phyloP scores from a whole-genome alignment of 2,797 vertebrate genomes.

The Pseudomugil tenellus region DNA sequence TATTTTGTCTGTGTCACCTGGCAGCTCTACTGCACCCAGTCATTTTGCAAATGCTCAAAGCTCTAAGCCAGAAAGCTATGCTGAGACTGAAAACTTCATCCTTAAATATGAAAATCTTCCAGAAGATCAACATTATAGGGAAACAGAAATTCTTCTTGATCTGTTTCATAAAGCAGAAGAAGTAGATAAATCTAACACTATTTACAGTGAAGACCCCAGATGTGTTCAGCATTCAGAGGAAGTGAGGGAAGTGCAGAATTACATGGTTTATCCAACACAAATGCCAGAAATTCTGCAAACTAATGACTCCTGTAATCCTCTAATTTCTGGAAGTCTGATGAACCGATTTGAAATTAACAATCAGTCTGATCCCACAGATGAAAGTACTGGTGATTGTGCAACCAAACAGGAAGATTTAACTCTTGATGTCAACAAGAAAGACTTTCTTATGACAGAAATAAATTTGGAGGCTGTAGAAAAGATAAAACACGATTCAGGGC shows the following conservation, averaged over 20 bases:
- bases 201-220: not conserved
- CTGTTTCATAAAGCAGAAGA: not conserved
- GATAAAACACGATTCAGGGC: not conserved
- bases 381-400: not conserved
- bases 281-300: not conserved
- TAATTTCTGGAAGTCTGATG: not conserved
- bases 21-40: not conserved
- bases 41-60: slow-evolving; percentile 3
- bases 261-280: not conserved
- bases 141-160: not conserved
- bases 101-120: not conserved
- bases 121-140: slow-evolving; percentile 1
- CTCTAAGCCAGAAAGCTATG: not conserved
- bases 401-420: not conserved
- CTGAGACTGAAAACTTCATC: not conserved
- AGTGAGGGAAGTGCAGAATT: not conserved
- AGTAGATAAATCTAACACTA: not conserved
- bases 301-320: not conserved
- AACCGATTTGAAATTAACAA: slow-evolving; percentile 10
- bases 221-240: not conserved
- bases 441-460: not conserved
- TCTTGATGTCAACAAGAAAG: not conserved
- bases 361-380: not conserved
- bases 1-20: not conserved
- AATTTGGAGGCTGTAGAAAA: not conserved